phyloP scores from a whole-genome alignment of 2,113 vertebrate species.

The Amblyornis subalaris region DNA sequence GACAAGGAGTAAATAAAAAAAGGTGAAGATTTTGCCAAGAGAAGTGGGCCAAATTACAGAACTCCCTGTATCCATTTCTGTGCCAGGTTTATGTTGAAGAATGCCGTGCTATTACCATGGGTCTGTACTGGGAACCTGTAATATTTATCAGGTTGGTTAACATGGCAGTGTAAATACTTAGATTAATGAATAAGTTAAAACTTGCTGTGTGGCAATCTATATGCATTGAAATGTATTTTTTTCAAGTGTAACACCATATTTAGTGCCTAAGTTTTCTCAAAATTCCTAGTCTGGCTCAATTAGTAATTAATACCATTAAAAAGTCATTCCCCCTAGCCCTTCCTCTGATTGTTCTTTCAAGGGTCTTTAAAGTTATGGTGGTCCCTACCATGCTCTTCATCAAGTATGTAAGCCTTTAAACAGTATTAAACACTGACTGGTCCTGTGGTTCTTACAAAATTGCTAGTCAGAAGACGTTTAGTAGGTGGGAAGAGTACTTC shows the following conservation, averaged over 20 bases:
- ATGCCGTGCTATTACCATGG: rapidly evolving
- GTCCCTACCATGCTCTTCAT: background rate
- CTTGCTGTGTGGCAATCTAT: background rate
- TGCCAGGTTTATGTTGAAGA: background rate
- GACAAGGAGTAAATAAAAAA: background rate
- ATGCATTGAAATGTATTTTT: background rate
- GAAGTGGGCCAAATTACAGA: background rate
- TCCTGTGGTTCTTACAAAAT: background rate
- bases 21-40: background rate
- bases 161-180: background rate
- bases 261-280: background rate
- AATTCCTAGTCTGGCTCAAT: background rate
- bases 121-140: background rate
- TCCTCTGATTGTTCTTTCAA: background rate
- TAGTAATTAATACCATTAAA: background rate
- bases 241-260: background rate
- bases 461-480: background rate
- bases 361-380: background rate
- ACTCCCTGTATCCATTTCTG: background rate
- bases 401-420: background rate
- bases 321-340: background rate
- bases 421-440: background rate
- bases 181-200: background rate
- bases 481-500: background rate
- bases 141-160: background rate